phyloP scores from a whole-genome alignment of 2,113 vertebrate genomes.

The Gila orcuttii region DNA sequence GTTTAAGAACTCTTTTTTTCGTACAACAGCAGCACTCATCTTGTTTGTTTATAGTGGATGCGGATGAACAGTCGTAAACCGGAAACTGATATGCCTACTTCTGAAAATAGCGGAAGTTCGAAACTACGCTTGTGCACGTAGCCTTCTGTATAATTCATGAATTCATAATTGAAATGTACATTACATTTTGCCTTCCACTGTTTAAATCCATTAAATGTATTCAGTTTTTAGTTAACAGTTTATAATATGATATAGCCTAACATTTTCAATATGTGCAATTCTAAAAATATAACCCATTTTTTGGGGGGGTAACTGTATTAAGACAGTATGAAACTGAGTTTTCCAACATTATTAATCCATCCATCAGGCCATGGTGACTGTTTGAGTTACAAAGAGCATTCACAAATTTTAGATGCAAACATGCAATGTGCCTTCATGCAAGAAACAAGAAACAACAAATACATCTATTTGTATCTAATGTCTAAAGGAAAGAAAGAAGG shows the following conservation, averaged over 20 bases:
- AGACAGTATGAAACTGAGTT: background rate
- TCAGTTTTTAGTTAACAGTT: background rate
- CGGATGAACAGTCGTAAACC: too few species aligned
- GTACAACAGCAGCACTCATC: too few species aligned
- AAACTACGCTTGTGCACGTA: too few species aligned
- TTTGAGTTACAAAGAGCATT: background rate
- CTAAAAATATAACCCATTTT: background rate
- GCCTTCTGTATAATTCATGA: background rate
- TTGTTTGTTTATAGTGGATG: too few species aligned
- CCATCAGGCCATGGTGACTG: background rate
- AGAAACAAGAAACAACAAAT: background rate
- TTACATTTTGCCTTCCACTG: background rate
- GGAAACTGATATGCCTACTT: too few species aligned
- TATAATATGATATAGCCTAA: background rate
- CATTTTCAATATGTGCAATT: background rate
- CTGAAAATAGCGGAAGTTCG: too few species aligned
- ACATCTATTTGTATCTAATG: background rate
- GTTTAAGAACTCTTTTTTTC: too few species aligned
- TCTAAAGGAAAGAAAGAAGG: background rate
- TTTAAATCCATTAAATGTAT: background rate
- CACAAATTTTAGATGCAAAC: background rate
- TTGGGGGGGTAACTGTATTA: background rate
- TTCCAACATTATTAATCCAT: background rate
- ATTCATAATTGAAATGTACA: background rate
- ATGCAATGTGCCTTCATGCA: background rate